Percentiles rank a stretch among this genome's conserved stretches.
These are phyloP conservation scores for Anthrax anthrax DNA, from an alignment of 2,888 invertebrate species.

Conservation along the genomic window DNA sequence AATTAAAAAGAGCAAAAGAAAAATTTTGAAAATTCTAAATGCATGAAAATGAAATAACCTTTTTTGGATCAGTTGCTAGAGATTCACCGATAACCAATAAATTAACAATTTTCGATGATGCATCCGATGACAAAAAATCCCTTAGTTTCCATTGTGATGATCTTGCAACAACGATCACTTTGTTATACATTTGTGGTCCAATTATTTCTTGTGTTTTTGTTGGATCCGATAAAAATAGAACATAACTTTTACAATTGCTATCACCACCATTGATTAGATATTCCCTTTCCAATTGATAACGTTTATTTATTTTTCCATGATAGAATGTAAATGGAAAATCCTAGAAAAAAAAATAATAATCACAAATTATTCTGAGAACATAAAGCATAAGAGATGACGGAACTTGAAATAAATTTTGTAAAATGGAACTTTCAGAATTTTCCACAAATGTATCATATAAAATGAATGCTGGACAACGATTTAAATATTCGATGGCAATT, in stretches of 20 bases:
- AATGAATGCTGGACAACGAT: constrained; percentile 49
- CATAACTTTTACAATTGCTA: constrained; percentile 46
- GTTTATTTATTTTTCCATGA: constrained; percentile 45
- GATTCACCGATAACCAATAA: constrained; percentile 54
- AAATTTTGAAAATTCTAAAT: not conserved
- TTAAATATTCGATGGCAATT: constrained; percentile 43
- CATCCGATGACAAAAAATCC: constrained; percentile 48
- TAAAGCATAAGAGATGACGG: too few species aligned
- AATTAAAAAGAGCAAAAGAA: not conserved
- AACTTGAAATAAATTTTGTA: constrained; percentile 42
- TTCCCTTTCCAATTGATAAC: constrained; percentile 36
- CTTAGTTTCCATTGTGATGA: constrained; percentile 63
- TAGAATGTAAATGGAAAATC: constrained; percentile 40
- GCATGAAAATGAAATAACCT: constrained; percentile 26
- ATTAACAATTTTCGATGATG: constrained; percentile 52
- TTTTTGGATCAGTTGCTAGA: constrained; percentile 37
- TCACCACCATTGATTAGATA: constrained; percentile 19
- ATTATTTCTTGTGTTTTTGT: constrained; percentile 41
- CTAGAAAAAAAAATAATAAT: constrained; percentile 13
- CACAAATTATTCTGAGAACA: too few species aligned
- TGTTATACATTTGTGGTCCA: constrained; percentile 45
- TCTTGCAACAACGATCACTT: constrained; percentile 50
- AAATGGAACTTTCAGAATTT: constrained; percentile 39
- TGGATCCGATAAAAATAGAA: constrained; percentile 53
- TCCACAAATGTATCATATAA: constrained; percentile 50